Evolutionary conservation across 2,888 invertebrate genomes (phyloP).

Genomic region (Tachina grossa): DNA sequence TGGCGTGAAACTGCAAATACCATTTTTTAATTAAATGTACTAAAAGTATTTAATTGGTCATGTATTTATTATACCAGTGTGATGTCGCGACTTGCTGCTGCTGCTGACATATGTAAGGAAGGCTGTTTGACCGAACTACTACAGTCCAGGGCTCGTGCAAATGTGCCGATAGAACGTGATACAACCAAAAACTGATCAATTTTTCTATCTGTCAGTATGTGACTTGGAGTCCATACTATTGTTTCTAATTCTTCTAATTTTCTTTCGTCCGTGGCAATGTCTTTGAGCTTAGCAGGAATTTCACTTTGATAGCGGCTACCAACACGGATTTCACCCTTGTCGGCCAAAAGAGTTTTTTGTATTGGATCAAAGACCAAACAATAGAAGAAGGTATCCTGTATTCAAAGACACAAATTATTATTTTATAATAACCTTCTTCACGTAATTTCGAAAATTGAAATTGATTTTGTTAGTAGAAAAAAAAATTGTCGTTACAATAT

Average conservation of each 20-base stretch:
- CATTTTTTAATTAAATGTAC: background rate
- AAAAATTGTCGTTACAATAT: slow-evolving; percentile 3
- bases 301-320: slow-evolving; percentile 99
- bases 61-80: slow-evolving; percentile 87
- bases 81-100: slow-evolving; percentile 98
- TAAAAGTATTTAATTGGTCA: background rate
- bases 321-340: slow-evolving; percentile 97
- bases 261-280: slow-evolving; percentile 87
- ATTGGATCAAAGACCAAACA: slow-evolving; percentile 99
- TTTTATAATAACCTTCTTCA: slow-evolving; percentile 25
- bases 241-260: slow-evolving; percentile 92
- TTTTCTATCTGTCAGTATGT: slow-evolving; percentile 95
- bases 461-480: background rate
- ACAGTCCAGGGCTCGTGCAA: slow-evolving; percentile 98
- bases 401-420: slow-evolving; percentile 71
- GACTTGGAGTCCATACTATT: slow-evolving; percentile 96
- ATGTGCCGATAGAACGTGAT: slow-evolving; percentile 97
- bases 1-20: slow-evolving; percentile 94
- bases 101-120: slow-evolving; percentile 99
- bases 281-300: slow-evolving; percentile 90
- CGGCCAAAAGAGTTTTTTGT: slow-evolving; percentile 98
- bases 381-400: slow-evolving; percentile 99
- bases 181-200: slow-evolving; percentile 99
- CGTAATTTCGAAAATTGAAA: background rate
- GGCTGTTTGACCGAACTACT: slow-evolving; percentile 99